Evolutionary conservation across 2,797 vertebrate genomes (phyloP).

Genomic region (Coluber constrictor): DNA sequence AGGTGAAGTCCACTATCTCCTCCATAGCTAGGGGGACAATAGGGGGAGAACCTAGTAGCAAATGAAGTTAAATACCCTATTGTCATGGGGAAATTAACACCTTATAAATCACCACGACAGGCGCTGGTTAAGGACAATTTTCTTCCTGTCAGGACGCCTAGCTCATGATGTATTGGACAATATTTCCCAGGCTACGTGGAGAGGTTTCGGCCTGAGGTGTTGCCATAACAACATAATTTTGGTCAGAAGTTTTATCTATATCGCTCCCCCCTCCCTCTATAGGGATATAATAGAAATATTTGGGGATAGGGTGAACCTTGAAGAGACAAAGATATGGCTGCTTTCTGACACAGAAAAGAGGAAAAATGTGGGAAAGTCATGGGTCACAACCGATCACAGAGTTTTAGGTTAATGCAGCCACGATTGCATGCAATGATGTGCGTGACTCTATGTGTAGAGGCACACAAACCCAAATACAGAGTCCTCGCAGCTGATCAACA

Average conservation of each 20-base stretch:
- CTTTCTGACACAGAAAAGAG: not conserved
- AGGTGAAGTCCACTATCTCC: not conserved
- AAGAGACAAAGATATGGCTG: not conserved
- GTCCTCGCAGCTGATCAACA: not conserved
- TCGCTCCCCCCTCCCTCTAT: not conserved
- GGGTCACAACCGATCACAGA: not conserved
- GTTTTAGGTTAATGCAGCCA: slow-evolving; percentile 10
- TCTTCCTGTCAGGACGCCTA: slow-evolving; percentile 50
- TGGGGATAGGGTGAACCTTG: slow-evolving; percentile 19
- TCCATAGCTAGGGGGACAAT: not conserved
- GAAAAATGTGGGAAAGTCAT: not conserved
- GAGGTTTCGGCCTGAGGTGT: slow-evolving; percentile 32
- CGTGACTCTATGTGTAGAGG: not conserved
- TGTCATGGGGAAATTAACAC: slow-evolving; percentile 53
- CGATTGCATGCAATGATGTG: not conserved
- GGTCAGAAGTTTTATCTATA: slow-evolving; percentile 41
- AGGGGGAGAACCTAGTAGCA: slow-evolving; percentile 2
- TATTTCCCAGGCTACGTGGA: slow-evolving; percentile 32
- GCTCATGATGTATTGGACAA: slow-evolving; percentile 53
- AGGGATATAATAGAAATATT: slow-evolving; percentile 33
- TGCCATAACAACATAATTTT: slow-evolving; percentile 47
- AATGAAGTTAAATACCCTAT: slow-evolving; percentile 49
- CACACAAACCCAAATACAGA: not conserved
- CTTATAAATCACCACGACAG: slow-evolving; percentile 56
- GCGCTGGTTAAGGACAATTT: slow-evolving; percentile 56